Conservation (phyloP, 1,140 invertebrate species). For the Lanistes nyassanus region DNA sequence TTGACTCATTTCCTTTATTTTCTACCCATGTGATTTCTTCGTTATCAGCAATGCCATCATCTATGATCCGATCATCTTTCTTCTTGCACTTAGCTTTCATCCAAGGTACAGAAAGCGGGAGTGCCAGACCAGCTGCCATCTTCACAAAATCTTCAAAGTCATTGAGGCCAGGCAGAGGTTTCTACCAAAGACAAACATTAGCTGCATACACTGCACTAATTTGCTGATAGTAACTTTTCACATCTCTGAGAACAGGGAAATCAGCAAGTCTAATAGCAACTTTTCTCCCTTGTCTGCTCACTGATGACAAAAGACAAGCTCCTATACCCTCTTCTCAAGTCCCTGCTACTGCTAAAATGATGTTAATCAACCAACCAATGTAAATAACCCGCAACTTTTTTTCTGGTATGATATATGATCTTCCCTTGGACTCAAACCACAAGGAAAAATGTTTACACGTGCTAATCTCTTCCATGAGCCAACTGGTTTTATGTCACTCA, state of each 20-base stretch:
- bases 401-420: too few species aligned
- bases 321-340: not conserved
- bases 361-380: too few species aligned
- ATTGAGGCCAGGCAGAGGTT: not conserved
- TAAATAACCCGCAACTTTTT: too few species aligned
- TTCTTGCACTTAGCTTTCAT: not conserved
- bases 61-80: too few species aligned
- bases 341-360: not conserved
- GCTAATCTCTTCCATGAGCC: too few species aligned
- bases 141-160: slow-evolving; percentile 2
- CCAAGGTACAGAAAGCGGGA: not conserved
- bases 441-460: too few species aligned
- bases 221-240: not conserved
- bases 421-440: too few species aligned
- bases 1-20: too few species aligned
- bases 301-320: not conserved
- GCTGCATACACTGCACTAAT: not conserved
- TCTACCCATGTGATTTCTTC: too few species aligned
- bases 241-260: not conserved
- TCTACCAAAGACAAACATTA: not conserved
- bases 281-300: not conserved
- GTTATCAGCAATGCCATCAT: too few species aligned
- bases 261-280: not conserved
- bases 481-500: too few species aligned
- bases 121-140: not conserved